Conservation (phyloP, 2,113 vertebrate species). For the Pollachius pollachius region DNA sequence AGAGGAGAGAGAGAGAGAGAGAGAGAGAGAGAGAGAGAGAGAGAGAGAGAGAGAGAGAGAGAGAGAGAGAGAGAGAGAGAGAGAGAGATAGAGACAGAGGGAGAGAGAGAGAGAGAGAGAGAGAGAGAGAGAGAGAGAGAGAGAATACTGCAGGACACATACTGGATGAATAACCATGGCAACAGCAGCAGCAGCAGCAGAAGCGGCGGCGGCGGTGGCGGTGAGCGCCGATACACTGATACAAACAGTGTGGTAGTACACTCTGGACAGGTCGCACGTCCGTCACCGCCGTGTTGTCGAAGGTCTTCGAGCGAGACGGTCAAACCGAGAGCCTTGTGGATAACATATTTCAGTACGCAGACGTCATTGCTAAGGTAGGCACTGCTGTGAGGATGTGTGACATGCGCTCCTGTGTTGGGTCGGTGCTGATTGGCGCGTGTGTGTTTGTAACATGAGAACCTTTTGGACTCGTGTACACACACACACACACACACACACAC, state of each 20-base stretch:
- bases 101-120: background rate
- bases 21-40: conserved; percentile 29
- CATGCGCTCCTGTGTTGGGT: conserved; percentile 31
- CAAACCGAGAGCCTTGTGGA: conserved; percentile 43
- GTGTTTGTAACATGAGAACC: conserved; percentile 21
- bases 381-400: too few relatives aligned
- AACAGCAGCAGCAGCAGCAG: conserved; percentile 74
- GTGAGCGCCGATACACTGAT: conserved; percentile 28
- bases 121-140: background rate
- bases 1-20: conserved; percentile 9
- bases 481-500: background rate
- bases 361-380: conserved; percentile 62
- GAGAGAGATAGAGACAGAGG: too few relatives aligned
- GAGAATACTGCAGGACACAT: conserved; percentile 53
- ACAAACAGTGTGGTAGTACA: conserved; percentile 58
- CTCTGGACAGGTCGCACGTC: conserved; percentile 30
- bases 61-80: background rate
- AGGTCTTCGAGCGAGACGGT: conserved; percentile 20
- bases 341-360: conserved; percentile 35
- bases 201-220: conserved; percentile 54
- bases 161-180: conserved; percentile 82
- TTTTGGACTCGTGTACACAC: background rate
- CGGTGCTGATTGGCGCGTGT: conserved; percentile 1
- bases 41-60: background rate
- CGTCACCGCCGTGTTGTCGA: conserved; percentile 20